Base-by-base conservation (phyloP, 2,797 vertebrate species). In the Phataginus tetradactyla region DNA sequence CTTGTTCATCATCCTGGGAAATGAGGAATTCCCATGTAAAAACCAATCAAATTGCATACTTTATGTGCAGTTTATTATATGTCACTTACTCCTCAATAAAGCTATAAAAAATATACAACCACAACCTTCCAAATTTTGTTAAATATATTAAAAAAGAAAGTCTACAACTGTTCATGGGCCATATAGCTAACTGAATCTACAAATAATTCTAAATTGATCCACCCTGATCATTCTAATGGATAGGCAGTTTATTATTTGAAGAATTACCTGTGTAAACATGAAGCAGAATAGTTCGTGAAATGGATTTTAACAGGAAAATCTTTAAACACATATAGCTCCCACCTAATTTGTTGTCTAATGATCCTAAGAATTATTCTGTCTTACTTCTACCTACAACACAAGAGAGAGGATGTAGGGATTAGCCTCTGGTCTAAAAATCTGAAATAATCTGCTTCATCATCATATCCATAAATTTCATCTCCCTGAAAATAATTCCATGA, bases 331-430 rank as follows among this genome's bases (percentile, higher is more conserved):
- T 42, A 84, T 0, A 95, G 18, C 71, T 90, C n/a, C 27, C 61
- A 37, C 32, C 61, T 42, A 72, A 29, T 53, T 84, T 79, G 32
- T 79, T 96, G 91, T 77, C 71, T 77, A 91, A 90, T 90, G 32
- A 95, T 63, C 25, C 45, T 61, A 94, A 86, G 37, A 94, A 96
- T 83, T 94, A 90, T 84, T 92, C 80, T 97, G n/a, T n/a, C 12
- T 81, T 84, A 93, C 8, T 85, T 95, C 34, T 80, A 91, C 25
- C 37, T 79, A 83, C 9, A 66, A 42, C 75, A 74, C 27, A 20
- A 89, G 34, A 92, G 23, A 53, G 3, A 25, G 32, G 18, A 45
- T 49, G 34, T 14, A 23, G 8, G 21, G 27, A 86, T 42, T 81
- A 81, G 49, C 29, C 25, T 95, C 68, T 74, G 88, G 61, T 68